Evolutionary conservation across 2,888 invertebrate genomes (phyloP).

Genomic region (Hirtodrosophila confusa): DNA sequence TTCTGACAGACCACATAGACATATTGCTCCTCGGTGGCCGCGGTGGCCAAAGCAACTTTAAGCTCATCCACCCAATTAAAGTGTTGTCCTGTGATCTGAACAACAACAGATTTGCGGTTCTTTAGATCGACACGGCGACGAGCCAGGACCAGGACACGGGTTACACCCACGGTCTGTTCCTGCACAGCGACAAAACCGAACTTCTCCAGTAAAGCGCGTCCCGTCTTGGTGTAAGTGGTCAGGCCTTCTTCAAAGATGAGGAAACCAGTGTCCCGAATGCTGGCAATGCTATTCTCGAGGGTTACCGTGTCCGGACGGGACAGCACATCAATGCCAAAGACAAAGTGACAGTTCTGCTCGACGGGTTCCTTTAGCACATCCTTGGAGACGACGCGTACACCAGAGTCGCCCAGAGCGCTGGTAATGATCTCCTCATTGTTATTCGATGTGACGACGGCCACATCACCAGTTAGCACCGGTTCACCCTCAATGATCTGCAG

Average conservation of each 20-base stretch:
- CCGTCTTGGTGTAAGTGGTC: conserved; percentile 84
- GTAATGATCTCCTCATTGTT: conserved; percentile 85
- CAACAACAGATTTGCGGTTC: conserved; percentile 84
- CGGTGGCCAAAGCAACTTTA: conserved; percentile 89
- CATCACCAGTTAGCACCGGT: conserved; percentile 89
- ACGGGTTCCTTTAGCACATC: conserved; percentile 87
- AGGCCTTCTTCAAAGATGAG: conserved; percentile 89
- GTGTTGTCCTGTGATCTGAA: conserved; percentile 88
- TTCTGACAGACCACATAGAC: conserved; percentile 89
- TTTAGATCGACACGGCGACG: conserved; percentile 83
- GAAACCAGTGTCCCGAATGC: conserved; percentile 89
- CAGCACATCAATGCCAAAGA: conserved; percentile 88
- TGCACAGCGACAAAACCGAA: conserved; percentile 86
- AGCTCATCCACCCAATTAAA: conserved; percentile 93
- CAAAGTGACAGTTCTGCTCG: conserved; percentile 89
- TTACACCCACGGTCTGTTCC: conserved; percentile 87
- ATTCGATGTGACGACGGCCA: conserved; percentile 86
- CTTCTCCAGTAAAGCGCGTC: conserved; percentile 82
- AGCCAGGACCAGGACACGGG: conserved; percentile 88
- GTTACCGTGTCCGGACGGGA: conserved; percentile 86
- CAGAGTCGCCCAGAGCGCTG: conserved; percentile 86
- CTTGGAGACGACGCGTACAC: conserved; percentile 88
- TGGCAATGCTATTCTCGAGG: conserved; percentile 86
- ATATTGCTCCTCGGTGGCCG: conserved; percentile 86
- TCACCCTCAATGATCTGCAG: conserved; percentile 89